Evolutionary conservation across 2,888 invertebrate genomes (phyloP).

Genomic region (Andrena flavipes): DNA sequence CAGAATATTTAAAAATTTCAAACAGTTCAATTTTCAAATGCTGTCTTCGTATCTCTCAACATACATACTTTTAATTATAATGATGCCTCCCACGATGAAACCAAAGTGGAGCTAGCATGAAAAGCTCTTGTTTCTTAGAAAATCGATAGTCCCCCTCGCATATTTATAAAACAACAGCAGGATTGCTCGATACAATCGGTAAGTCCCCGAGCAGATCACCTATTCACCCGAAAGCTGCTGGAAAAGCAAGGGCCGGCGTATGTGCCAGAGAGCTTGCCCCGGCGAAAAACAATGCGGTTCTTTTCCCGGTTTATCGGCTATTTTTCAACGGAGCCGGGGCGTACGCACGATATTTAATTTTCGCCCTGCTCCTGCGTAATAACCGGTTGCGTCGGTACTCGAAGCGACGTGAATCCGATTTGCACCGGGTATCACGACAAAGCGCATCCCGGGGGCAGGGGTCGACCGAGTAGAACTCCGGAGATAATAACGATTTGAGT

Average conservation of each 20-base stretch:
- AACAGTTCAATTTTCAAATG: no score
- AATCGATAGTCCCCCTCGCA: neutral
- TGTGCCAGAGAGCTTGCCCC: neutral
- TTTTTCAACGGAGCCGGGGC: slow-evolving; percentile 54
- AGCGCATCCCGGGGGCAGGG: slow-evolving; percentile 68
- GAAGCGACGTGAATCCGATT: slow-evolving; percentile 74
- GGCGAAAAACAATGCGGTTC: slow-evolving; percentile 58
- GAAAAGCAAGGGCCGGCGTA: neutral
- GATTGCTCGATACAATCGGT: neutral
- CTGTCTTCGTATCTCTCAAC: no score
- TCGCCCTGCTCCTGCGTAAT: slow-evolving; percentile 68
- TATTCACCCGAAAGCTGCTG: neutral
- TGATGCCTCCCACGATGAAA: no score
- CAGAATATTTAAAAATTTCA: no score
- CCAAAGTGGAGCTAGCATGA: no score
- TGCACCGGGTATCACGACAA: slow-evolving; percentile 71
- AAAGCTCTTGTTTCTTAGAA: no score
- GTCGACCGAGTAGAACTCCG: slow-evolving; percentile 62
- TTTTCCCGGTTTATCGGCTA: slow-evolving; percentile 65
- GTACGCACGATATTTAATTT: slow-evolving; percentile 72
- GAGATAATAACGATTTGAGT: slow-evolving; percentile 80
- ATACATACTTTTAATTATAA: no score
- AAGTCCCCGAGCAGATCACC: neutral
- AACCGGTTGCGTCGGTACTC: slow-evolving; percentile 69
- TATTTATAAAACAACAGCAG: neutral